phyloP scores from a whole-genome alignment of 2,797 vertebrate genomes.

The Phataginus tetradactyla region DNA sequence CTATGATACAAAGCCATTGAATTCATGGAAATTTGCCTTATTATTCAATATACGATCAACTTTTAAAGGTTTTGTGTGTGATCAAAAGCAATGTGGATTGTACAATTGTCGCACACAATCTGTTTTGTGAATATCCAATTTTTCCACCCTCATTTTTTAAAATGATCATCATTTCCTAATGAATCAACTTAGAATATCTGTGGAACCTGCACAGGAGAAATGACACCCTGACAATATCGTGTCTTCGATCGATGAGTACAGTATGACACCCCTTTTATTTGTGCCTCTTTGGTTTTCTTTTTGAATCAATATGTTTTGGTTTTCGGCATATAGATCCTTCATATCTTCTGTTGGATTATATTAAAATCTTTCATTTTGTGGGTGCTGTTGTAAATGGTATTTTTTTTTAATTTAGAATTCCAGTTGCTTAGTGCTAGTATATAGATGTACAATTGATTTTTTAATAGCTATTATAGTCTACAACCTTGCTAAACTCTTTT shows the following conservation, averaged over 20 bases:
- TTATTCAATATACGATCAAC: not conserved
- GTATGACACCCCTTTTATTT: not conserved
- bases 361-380: not conserved
- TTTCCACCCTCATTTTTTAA: not conserved
- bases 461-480: not conserved
- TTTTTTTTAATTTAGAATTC: not conserved
- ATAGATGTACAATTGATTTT: not conserved
- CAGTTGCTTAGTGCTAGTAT: not conserved
- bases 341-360: not conserved
- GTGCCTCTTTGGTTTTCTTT: not conserved
- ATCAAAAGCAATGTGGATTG: not conserved
- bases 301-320: not conserved
- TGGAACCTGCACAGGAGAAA: not conserved
- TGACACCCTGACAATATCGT: not conserved
- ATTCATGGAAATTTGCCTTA: not conserved
- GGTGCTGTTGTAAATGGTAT: not conserved
- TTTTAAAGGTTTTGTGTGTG: not conserved
- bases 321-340: not conserved
- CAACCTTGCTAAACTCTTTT: not conserved
- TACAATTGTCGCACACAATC: not conserved
- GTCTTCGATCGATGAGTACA: not conserved
- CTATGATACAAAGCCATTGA: not conserved
- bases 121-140: not conserved
- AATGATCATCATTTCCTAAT: not conserved
- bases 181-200: not conserved